phyloP scores from a whole-genome alignment of 2,113 vertebrate species.

The Cyprinodon tularosa region DNA sequence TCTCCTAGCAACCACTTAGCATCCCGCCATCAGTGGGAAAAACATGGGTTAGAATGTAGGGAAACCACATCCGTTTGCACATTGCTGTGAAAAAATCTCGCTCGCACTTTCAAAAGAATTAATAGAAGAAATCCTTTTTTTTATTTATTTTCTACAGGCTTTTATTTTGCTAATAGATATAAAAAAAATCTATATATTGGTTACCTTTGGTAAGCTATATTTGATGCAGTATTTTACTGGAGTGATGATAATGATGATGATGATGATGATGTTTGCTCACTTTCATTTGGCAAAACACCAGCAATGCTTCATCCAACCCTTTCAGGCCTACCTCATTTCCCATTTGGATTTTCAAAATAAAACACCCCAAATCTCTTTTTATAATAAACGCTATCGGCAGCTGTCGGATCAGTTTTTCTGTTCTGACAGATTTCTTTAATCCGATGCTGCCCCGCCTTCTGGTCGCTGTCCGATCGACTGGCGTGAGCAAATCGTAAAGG shows the following conservation, averaged over 20 bases:
- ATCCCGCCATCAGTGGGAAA: constrained; percentile 9
- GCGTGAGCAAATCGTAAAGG: constrained; percentile 38
- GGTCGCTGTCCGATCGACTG: not conserved
- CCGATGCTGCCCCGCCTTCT: not conserved
- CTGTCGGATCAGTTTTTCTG: not conserved
- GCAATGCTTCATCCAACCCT: not conserved
- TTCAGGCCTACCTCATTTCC: constrained; percentile 56
- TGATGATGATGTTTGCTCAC: constrained; percentile 52
- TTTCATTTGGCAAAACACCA: constrained; percentile 4
- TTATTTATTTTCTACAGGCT: constrained; percentile 82
- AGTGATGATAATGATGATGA: constrained; percentile 39
- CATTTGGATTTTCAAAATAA: constrained; percentile 26
- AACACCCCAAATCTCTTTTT: constrained; percentile 12
- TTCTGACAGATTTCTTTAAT: not conserved
- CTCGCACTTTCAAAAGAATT: constrained; percentile 68
- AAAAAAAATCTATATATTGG: constrained; percentile 59
- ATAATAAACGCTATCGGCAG: constrained; percentile 13
- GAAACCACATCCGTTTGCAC: constrained; percentile 71
- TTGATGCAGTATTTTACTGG: constrained; percentile 72
- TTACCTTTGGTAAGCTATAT: constrained; percentile 71
- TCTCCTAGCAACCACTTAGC: constrained; percentile 41
- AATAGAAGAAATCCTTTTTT: constrained; percentile 49
- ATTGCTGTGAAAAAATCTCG: constrained; percentile 73
- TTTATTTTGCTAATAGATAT: constrained; percentile 78
- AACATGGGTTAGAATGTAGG: constrained; percentile 65